These are phyloP conservation scores for Plebejus melissa DNA, from an alignment of 2,888 invertebrate species.

Conservation along the genomic window DNA sequence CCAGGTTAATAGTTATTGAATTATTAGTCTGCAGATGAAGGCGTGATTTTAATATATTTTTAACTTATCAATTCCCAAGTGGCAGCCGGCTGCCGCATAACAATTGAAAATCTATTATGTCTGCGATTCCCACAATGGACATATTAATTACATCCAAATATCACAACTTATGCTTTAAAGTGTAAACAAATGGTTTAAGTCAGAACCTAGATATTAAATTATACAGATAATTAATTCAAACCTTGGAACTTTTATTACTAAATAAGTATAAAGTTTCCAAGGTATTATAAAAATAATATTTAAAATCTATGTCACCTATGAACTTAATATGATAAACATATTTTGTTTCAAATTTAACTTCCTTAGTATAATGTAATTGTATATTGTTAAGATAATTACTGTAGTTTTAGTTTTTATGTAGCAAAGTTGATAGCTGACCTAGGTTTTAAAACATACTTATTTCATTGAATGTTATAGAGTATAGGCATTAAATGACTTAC, in stretches of 20 bases:
- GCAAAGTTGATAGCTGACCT: constrained; percentile 1
- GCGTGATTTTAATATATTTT: no score
- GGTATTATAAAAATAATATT: not conserved
- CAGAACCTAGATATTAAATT: not conserved
- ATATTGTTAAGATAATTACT: not conserved
- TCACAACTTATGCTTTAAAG: constrained; percentile 5
- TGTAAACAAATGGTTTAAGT: not conserved
- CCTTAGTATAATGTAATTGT: constrained; percentile 10
- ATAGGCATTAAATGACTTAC: not conserved
- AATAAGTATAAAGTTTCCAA: not conserved
- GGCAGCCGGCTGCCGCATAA: no score
- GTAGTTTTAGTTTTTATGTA: constrained; percentile 5
- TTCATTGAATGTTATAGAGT: not conserved
- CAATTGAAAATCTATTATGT: no score
- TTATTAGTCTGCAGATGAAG: no score
- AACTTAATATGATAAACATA: not conserved
- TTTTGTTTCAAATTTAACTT: constrained; percentile 1
- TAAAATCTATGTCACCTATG: constrained; percentile 6
- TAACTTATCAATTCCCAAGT: no score
- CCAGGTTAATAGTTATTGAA: no score
- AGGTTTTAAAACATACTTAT: not conserved
- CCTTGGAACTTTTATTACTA: not conserved
- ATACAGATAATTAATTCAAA: not conserved
- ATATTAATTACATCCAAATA: not conserved
- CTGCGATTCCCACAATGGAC: no score